Evolutionary conservation across 2,888 invertebrate genomes (phyloP), one percentile per base, ranked within the genome.

Genomic region (Agapostemon virescens): DNA sequence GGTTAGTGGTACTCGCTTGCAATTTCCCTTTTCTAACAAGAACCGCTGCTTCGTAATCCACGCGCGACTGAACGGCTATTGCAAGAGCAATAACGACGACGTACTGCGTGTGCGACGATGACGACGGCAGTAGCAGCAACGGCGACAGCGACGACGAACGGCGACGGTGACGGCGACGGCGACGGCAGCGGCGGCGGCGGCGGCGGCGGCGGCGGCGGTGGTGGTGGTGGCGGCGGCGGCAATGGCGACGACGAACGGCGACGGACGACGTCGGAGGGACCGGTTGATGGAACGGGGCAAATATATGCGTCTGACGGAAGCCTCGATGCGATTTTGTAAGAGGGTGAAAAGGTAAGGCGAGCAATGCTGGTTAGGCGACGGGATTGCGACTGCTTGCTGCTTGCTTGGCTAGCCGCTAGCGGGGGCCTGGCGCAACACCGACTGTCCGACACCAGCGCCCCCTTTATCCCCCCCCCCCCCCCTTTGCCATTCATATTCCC

Each of bases 341-440:
- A 90, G 90, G 91, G 94, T 94, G 94, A 94, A 94, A 94, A 93
- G 93, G 88, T 89, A 89, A 90, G 90, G 91, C 90, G 90, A 92
- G 91, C 90, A 87, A 92, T 91, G 91, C 91, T 91, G 90, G 90
- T 91, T 90, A 91, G 91, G 90, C 91, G 91, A 91, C 91, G 91
- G 91, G 90, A 90, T 91, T 90, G 91, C 91, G 89, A 92, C 91
- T 91, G 91, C 86, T 86, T 81, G 80, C 86, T 86, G 90, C 90
- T 90, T 89, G 89, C 88, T 86, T 88, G 86, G 89, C 89, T 89
- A 89, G 89, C 86, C 87, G 89, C 89, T 89, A 94, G 94, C 94
- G 93, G 93, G 94, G 94, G 94, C 94, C 94, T 94, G 94, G 93
- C 94, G 94, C 94, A 94, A 94, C 93, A 94, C 94, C 94, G 94